Conservation (phyloP, 2,888 invertebrate genomes). For the Platycheirus albimanus region DNA sequence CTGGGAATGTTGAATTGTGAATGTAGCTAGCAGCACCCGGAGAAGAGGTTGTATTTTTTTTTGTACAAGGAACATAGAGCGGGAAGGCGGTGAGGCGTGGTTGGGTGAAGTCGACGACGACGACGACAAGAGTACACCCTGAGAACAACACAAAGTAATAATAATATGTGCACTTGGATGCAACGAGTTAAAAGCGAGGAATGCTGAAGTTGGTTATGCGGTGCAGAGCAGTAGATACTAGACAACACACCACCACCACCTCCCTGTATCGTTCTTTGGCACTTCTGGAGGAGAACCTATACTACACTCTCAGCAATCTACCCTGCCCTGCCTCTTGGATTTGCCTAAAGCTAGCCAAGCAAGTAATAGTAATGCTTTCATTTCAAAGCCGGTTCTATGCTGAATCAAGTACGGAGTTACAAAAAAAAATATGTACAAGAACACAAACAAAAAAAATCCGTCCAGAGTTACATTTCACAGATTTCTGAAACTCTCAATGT, state of each 20-base stretch:
- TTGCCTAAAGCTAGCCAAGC: slow-evolving; percentile 70
- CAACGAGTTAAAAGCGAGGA: slow-evolving; percentile 67
- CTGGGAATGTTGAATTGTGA: slow-evolving; percentile 70
- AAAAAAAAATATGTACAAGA: slow-evolving; percentile 5
- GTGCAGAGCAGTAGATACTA: slow-evolving; percentile 49
- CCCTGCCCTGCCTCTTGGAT: slow-evolving; percentile 38
- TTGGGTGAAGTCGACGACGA: slow-evolving; percentile 20
- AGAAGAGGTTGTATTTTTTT: slow-evolving; percentile 54
- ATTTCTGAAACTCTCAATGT: slow-evolving; percentile 44
- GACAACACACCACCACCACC: slow-evolving; percentile 52
- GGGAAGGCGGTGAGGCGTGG: slow-evolving; percentile 41
- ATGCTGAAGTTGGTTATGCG: slow-evolving; percentile 57
- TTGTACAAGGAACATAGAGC: slow-evolving; percentile 11
- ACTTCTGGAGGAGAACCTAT: slow-evolving; percentile 22
- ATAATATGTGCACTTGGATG: slow-evolving; percentile 71
- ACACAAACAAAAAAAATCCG: slow-evolving; percentile 4
- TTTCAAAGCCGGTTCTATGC: slow-evolving; percentile 68
- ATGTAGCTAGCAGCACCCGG: slow-evolving; percentile 61
- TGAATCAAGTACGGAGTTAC: slow-evolving; percentile 64
- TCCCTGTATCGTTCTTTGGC: slow-evolving; percentile 14
- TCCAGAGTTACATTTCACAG: slow-evolving; percentile 63
- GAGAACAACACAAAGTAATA: slow-evolving; percentile 62
- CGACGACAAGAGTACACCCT: slow-evolving; percentile 45
- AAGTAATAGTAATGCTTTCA: slow-evolving; percentile 71
- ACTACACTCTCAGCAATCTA: too few species aligned